Evolutionary conservation across 2,888 invertebrate genomes (phyloP).

Genomic region (Tetramorium bicarinatum): DNA sequence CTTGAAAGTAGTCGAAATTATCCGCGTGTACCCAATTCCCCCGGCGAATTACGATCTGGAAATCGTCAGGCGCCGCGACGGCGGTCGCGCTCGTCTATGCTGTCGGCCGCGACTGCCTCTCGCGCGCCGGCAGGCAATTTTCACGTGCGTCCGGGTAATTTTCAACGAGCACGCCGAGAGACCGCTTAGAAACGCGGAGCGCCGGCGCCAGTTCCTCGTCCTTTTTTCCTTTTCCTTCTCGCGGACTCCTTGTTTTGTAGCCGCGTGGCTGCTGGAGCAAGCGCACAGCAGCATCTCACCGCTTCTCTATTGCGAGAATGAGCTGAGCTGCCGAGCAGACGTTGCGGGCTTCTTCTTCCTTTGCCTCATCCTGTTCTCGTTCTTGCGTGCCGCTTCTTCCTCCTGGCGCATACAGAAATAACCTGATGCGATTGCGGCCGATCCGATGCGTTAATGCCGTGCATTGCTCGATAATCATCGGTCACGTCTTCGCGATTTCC

Average conservation of each 20-base stretch:
- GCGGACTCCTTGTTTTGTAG: conserved; percentile 67
- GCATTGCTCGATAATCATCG: conserved; percentile 74
- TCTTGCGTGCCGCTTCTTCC: conserved; percentile 46
- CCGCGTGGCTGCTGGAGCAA: conserved; percentile 61
- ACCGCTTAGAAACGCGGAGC: conserved; percentile 76
- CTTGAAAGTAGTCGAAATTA: conserved; percentile 50
- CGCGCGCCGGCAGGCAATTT: conserved; percentile 75
- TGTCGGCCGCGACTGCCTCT: conserved; percentile 51
- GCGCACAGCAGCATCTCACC: conserved; percentile 53
- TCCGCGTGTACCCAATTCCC: conserved; percentile 48
- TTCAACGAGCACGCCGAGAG: conserved; percentile 72
- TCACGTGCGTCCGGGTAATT: conserved; percentile 81
- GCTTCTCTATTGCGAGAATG: conserved; percentile 41
- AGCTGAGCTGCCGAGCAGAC: conserved; percentile 34
- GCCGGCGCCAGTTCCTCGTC: conserved; percentile 78
- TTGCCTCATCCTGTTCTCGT: conserved; percentile 40
- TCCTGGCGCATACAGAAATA: conserved; percentile 70
- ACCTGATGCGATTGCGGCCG: conserved; percentile 70
- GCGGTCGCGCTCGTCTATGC: conserved; percentile 34
- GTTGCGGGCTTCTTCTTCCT: conserved; percentile 48
- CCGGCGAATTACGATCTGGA: conserved; percentile 53
- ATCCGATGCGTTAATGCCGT: conserved; percentile 54
- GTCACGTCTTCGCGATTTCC: conserved; percentile 62
- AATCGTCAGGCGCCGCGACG: conserved; percentile 63
- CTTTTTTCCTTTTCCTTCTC: conserved; percentile 75